These are phyloP conservation scores for Aleiodes sp. DNA, from an alignment of 1,140 invertebrate species.

Conservation along the genomic window DNA sequence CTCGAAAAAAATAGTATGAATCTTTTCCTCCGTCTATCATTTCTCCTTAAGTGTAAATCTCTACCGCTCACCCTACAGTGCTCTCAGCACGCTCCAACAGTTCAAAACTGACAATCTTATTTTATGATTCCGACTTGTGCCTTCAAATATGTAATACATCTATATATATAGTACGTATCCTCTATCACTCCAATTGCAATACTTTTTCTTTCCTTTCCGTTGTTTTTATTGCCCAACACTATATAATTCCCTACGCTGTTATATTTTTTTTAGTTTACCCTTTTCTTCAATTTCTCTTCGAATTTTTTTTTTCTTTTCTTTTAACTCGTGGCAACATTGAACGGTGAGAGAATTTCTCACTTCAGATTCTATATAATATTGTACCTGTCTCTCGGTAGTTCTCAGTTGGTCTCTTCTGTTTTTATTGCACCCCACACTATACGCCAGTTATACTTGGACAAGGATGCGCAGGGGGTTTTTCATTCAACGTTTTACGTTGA, in stretches of 20 bases:
- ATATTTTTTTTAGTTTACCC: too few species aligned
- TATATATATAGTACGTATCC: too few species aligned
- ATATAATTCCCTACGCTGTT: too few species aligned
- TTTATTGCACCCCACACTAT: not conserved
- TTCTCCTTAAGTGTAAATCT: not conserved
- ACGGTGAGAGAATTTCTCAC: not conserved
- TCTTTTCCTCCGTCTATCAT: not conserved
- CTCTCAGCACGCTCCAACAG: slow-evolving; percentile 7
- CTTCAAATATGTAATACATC: not conserved
- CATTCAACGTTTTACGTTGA: not conserved
- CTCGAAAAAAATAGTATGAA: not conserved
- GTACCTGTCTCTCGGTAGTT: not conserved
- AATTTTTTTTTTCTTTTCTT: not conserved
- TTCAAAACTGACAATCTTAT: slow-evolving; percentile 29
- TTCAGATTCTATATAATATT: not conserved
- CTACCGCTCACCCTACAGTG: not conserved
- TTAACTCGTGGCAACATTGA: not conserved
- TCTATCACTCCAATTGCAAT: too few species aligned
- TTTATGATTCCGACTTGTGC: slow-evolving; percentile 22
- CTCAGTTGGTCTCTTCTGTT: not conserved
- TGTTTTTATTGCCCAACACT: too few species aligned
- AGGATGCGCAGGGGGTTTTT: not conserved
- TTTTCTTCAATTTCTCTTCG: too few species aligned
- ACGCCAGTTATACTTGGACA: not conserved
- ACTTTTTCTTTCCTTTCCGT: too few species aligned